A percentile compares a stretch with the other conserved stretches of the same genome.
These are phyloP conservation scores for Scartelaos histophorus DNA, from an alignment of 2,113 vertebrate species.

Conservation along the genomic window DNA sequence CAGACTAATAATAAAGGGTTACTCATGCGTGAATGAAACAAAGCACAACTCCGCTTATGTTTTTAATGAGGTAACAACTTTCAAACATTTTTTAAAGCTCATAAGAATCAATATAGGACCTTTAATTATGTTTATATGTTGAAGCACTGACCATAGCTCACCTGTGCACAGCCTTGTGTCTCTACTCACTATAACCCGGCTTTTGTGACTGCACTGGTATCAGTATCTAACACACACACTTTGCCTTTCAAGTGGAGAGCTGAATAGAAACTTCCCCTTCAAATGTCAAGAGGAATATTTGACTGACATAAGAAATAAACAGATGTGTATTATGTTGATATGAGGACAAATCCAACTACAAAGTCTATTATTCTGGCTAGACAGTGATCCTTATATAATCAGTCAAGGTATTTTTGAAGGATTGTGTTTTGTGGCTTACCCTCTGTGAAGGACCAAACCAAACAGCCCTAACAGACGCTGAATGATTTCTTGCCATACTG, in stretches of 20 bases:
- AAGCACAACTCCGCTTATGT: too few species aligned
- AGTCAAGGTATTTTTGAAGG: constrained; percentile 37
- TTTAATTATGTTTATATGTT: constrained; percentile 42
- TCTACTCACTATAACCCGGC: constrained; percentile 77
- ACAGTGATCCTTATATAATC: constrained; percentile 18
- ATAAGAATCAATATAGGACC: too few species aligned
- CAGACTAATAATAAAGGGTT: too few species aligned
- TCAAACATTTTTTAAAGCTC: too few species aligned
- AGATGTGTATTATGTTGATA: constrained; percentile 3
- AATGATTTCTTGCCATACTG: constrained; percentile 41
- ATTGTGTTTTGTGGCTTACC: constrained; percentile 43
- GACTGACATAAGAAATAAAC: constrained; percentile 13
- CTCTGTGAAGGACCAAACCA: constrained; percentile 31
- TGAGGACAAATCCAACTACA: constrained; percentile 19
- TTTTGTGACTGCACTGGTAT: constrained; percentile 84
- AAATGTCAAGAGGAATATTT: constrained; percentile 22
- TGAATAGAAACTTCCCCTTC: constrained; percentile 29
- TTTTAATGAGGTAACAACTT: too few species aligned
- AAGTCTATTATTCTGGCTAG: constrained; percentile 1
- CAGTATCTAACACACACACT: constrained; percentile 75
- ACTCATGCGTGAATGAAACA: too few species aligned
- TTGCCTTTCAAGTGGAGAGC: constrained; percentile 63
- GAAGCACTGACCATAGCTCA: constrained; percentile 39
- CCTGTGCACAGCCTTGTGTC: constrained; percentile 68
- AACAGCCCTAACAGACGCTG: constrained; percentile 47